Base-by-base conservation (phyloP, 1,140 invertebrate genomes). In the Eumaeus atala region DNA sequence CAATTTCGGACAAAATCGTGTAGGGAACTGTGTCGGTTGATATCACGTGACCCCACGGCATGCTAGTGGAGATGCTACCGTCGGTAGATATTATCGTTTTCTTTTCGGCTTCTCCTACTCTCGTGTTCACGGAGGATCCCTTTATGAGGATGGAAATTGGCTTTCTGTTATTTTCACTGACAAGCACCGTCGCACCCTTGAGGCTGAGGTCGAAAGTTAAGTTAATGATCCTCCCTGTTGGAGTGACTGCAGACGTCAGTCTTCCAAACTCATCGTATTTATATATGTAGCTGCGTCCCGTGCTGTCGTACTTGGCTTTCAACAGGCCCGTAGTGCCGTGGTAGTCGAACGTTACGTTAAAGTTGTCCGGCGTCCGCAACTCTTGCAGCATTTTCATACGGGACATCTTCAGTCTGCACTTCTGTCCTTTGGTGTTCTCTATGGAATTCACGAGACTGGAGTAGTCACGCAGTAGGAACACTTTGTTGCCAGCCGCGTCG, bases 181-280 rank as follows among this genome's bases (percentile, higher is more conserved):
- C 92, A 67, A 93, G 93, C 0, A 97, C 95, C 10, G 93, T 93
- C 0, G 96, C 95, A 3, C 96, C 96, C 87, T 96, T 95, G 1
- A 95, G 80, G 71, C 94, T 96, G 12, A 97, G 83, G 81, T 97
- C 95, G 71, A 97, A 97, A 0, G 92, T 92, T 0, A 98, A 78
- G 47, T 92, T 93, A 36, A 96, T 94, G 1, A 96, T 92, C 87
- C 95, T 93, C 0, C 96, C 97, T 17, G 96, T 98, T 0, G 97
- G 97, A 5, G 96, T 97, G 0, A 98, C 94, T 2, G 96, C 95
- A 4, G 93, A 93, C 3, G 94, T 95, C 0, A 98, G 86, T 62
- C 97, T 91, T 10, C 97, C 97, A 81, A 97, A 98, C 72, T 96
- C 94, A 74, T 99, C 96, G 72, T 98, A 99, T 72, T 96, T 94